Evolutionary conservation across 1,140 invertebrate genomes (phyloP).

Genomic region (Zaprionus capensis): DNA sequence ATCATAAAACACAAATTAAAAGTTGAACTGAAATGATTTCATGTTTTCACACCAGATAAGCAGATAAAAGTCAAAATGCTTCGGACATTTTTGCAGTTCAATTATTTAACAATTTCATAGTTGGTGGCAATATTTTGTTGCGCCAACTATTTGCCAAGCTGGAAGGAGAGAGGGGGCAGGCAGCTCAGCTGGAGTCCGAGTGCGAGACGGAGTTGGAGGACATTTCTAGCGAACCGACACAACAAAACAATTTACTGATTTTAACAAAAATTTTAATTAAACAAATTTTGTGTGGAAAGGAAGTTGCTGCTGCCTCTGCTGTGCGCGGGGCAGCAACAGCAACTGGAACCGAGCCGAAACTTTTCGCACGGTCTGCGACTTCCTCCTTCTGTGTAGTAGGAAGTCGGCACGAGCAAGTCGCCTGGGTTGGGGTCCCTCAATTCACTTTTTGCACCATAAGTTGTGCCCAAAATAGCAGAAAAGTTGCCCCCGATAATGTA

Average conservation of each 20-base stretch:
- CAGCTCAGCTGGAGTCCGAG: constrained; percentile 26
- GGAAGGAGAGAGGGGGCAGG: background rate
- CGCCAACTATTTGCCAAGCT: constrained; percentile 25
- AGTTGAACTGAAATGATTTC: constrained; percentile 8
- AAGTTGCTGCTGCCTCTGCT: constrained; percentile 53
- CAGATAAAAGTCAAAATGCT: background rate
- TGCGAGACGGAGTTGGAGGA: constrained; percentile 10
- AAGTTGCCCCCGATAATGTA: constrained; percentile 78
- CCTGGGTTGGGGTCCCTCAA: constrained; percentile 38
- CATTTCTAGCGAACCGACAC: constrained; percentile 45
- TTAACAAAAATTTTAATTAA: constrained; percentile 82
- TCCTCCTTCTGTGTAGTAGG: constrained; percentile 62
- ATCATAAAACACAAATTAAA: constrained; percentile 2
- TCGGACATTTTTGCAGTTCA: constrained; percentile 36
- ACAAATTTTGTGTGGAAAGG: constrained; percentile 79
- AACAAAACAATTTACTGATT: constrained; percentile 81
- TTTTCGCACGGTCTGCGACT: constrained; percentile 76
- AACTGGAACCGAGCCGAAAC: constrained; percentile 30
- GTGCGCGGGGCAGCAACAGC: background rate
- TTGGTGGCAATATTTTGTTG: constrained; percentile 44
- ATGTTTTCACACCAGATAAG: constrained; percentile 9
- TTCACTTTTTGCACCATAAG: constrained; percentile 81
- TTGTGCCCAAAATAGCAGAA: constrained; percentile 79
- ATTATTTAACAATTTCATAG: constrained; percentile 42
- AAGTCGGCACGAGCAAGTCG: constrained; percentile 70